Evolutionary conservation across 2,113 vertebrate species (phyloP).

Genomic region (Phalacrocorax carbo): DNA sequence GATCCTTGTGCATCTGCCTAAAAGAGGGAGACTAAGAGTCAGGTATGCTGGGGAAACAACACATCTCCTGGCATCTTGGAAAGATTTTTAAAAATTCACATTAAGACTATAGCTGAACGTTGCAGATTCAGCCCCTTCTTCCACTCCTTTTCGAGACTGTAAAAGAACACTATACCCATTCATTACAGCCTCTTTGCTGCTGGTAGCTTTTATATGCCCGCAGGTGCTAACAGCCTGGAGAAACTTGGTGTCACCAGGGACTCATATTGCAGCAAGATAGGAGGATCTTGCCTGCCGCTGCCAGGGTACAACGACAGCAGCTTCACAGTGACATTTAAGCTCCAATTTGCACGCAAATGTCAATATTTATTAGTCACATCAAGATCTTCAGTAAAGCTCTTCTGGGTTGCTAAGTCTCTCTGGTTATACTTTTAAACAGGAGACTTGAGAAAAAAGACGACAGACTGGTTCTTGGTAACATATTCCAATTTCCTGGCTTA

Average conservation of each 20-base stretch:
- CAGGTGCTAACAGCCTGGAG: background rate
- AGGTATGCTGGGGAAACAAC: background rate
- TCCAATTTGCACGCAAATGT: constrained; percentile 37
- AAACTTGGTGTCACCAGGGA: background rate
- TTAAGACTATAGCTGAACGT: background rate
- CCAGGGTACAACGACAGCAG: background rate
- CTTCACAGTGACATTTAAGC: constrained; percentile 38
- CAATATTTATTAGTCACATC: constrained; percentile 59
- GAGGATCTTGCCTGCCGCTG: background rate
- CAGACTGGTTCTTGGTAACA: background rate
- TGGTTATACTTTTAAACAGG: background rate
- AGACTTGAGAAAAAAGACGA: background rate
- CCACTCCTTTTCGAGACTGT: background rate
- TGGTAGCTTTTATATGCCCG: background rate
- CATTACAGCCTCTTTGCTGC: background rate
- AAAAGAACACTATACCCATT: background rate
- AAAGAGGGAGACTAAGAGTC: background rate
- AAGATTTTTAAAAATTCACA: background rate
- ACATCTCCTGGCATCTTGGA: rapidly evolving
- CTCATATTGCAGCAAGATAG: background rate
- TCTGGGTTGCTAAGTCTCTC: background rate
- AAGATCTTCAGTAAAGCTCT: constrained; percentile 1
- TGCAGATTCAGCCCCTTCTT: background rate
- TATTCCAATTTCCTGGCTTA: background rate
- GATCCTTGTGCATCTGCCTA: background rate